phyloP scores from a whole-genome alignment of 2,797 vertebrate genomes.

The Sebastes aleutianus region DNA sequence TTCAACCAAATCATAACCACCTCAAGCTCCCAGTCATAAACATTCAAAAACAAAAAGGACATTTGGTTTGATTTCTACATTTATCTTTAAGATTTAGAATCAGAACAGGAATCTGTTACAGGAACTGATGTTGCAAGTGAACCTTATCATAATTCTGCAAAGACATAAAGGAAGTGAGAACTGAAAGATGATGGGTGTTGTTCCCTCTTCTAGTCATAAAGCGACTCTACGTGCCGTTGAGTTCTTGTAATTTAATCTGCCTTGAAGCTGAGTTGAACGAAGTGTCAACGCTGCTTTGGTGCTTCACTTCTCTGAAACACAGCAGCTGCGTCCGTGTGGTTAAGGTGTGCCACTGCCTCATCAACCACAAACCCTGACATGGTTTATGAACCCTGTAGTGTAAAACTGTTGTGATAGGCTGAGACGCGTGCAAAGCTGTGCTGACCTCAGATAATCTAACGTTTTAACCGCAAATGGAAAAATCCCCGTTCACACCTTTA shows the following conservation, averaged over 20 bases:
- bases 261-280: background rate
- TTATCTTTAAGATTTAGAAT: background rate
- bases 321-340: background rate
- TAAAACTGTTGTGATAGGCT: background rate
- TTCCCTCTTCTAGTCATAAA: background rate
- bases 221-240: background rate
- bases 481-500: background rate
- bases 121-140: conserved; percentile 1
- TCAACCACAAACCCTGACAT: conserved; percentile 15
- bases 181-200: background rate
- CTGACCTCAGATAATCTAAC: background rate
- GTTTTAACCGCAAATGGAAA: background rate
- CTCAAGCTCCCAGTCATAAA: background rate
- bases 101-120: background rate
- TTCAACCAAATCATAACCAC: background rate
- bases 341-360: conserved; percentile 10
- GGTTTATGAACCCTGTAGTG: background rate
- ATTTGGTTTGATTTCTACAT: background rate
- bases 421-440: background rate
- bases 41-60: background rate
- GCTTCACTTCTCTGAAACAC: conserved; percentile 36
- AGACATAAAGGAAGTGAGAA: conserved; percentile 14
- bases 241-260: background rate
- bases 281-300: background rate
- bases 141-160: background rate